A percentile compares a stretch with the other conserved stretches of the same genome.
Conservation (phyloP, 2,888 invertebrate species). For the Calameuta pallipes region DNA sequence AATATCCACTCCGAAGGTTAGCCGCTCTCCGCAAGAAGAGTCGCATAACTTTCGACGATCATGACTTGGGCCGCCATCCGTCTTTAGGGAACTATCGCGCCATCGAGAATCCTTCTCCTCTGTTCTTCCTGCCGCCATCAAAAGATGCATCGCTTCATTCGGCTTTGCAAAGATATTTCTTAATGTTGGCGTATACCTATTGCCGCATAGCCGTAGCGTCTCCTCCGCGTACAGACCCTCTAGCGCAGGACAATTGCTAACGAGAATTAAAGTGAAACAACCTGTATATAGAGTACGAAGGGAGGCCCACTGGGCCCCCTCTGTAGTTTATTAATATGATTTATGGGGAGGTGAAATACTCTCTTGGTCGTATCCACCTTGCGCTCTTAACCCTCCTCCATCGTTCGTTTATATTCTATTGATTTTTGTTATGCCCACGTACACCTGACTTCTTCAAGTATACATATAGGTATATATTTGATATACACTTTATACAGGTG, state of each 20-base stretch:
- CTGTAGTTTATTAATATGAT: constrained; percentile 52
- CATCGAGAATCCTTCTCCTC: constrained; percentile 30
- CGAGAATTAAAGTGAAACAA: not conserved
- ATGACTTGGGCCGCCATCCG: constrained; percentile 44
- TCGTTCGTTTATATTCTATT: constrained; percentile 31
- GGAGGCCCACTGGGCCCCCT: constrained; percentile 11
- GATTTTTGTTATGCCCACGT: constrained; percentile 44
- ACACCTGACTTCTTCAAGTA: constrained; percentile 16
- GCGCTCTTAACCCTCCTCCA: constrained; percentile 7
- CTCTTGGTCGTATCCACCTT: not conserved
- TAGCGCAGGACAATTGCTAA: not conserved
- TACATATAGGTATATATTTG: not conserved
- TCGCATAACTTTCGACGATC: constrained; percentile 58
- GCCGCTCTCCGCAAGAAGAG: constrained; percentile 45
- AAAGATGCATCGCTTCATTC: constrained; percentile 60
- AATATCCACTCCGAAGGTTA: constrained; percentile 38
- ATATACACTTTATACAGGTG: not conserved
- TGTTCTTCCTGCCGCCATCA: constrained; percentile 17
- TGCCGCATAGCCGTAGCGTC: not conserved
- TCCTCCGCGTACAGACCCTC: not conserved
- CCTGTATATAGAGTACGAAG: not conserved
- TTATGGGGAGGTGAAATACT: constrained; percentile 46
- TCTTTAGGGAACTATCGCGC: constrained; percentile 49
- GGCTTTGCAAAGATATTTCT: constrained; percentile 14
- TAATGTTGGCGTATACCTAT: not conserved